Base-by-base conservation (phyloP, 2,888 invertebrate genomes). In the Mellilla xanthometata region DNA sequence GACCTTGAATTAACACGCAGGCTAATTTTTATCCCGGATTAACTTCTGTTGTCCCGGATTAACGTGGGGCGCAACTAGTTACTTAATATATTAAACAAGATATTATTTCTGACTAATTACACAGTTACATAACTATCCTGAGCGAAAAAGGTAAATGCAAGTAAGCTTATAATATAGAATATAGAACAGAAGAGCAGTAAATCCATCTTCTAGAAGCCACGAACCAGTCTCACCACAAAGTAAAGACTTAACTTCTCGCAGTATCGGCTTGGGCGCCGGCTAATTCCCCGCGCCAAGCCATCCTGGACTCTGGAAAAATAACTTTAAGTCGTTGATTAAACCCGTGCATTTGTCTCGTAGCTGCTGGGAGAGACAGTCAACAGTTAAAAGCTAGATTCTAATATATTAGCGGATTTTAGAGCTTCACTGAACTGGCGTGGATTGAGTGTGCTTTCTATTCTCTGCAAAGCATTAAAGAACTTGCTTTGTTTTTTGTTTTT, bases 281-380 rank as follows among this genome's bases (percentile, higher is more conserved):
- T 54, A 54, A 54, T 54, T 52, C 54, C 47, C 39, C 44, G 47
- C 56, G 41, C 49, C 44, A 52, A 56, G 49, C 56, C 26, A 31
- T 40, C 35, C 46, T 9, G 23, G 40, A 34, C 38, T 33, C 36
- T 41, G 46, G 54, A 59, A 56, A 59, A 59, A 56, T 59, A 54
- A 56, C 56, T 56, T 54, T 52, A 59, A 59, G 54, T 49, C 56
- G 35, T 51, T 59, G 60, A 61, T 61, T 61, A 59, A 61, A 46
- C 53, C 40, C 52, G 19, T 22, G 47, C 58, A 57, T 60, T 55
- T 53, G 49, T 62, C 56, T 56, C 33, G 35, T 43, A 27, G 26
- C 43, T 26, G 28, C 39, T 48, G 47, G 36, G 35, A 38, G 47
- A 32, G 47, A 48, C 47, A 48, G 41, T 42, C 47, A 48, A 48